Evolutionary conservation across 1,140 invertebrate genomes (phyloP).

Genomic region (Varroa destructor): DNA sequence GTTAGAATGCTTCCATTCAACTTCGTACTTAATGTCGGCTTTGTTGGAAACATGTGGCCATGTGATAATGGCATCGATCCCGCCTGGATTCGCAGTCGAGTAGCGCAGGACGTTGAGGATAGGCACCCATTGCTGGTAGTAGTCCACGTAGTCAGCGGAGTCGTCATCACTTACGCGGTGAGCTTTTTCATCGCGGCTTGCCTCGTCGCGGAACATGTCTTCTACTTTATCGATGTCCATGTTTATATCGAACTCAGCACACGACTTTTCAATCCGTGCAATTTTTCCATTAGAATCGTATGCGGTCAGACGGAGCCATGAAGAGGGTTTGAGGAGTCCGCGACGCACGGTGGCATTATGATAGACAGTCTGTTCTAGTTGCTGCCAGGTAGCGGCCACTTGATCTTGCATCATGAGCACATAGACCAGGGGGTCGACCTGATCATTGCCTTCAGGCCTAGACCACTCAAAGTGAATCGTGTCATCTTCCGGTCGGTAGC

Average conservation of each 20-base stretch:
- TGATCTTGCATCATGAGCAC: not conserved
- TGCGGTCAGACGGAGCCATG: not conserved
- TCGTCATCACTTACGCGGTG: no score
- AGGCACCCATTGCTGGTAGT: conserved; percentile 30
- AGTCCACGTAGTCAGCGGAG: not conserved
- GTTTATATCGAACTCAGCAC: not conserved
- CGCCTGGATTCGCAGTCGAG: conserved; percentile 3
- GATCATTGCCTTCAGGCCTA: conserved; percentile 10
- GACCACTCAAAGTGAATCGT: not conserved
- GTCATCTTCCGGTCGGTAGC: not conserved
- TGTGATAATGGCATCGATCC: conserved; percentile 35
- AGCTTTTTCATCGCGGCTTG: no score
- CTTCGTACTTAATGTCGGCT: conserved; percentile 50
- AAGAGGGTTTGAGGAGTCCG: not conserved
- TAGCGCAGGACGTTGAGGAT: conserved; percentile 27
- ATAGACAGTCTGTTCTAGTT: conserved; percentile 6
- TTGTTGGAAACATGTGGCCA: conserved; percentile 34
- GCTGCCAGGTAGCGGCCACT: not conserved
- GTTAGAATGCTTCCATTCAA: conserved; percentile 67
- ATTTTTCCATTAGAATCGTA: conserved; percentile 25
- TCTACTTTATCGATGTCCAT: no score
- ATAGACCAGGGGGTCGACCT: conserved; percentile 14
- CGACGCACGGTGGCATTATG: not conserved
- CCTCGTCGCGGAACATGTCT: no score
- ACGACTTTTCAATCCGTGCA: conserved; percentile 11